A percentile compares a stretch with the other conserved stretches of the same genome.
Evolutionary conservation across 2,113 vertebrate species (phyloP).

Genomic region (Fregata magnificens): DNA sequence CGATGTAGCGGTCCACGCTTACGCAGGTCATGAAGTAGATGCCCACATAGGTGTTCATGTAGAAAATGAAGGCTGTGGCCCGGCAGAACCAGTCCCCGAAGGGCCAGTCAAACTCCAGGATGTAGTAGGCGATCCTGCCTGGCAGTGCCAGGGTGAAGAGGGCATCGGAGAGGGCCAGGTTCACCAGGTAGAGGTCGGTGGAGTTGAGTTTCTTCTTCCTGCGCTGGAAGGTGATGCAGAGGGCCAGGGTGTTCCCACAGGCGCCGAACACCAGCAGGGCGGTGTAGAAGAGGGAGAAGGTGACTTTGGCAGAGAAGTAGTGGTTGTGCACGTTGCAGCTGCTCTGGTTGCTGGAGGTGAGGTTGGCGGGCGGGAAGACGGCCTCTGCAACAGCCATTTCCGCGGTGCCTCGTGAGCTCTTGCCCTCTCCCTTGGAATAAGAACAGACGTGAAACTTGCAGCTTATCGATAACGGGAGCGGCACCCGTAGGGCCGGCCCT

Average conservation of each 20-base stretch:
- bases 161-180: constrained; percentile 81
- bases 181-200: constrained; percentile 79
- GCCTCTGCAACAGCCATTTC: neutral
- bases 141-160: constrained; percentile 83
- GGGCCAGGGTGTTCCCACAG: constrained; percentile 80
- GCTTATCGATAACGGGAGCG: neutral
- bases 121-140: constrained; percentile 79
- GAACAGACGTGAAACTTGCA: neutral
- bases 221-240: constrained; percentile 77
- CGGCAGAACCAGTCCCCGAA: constrained; percentile 82
- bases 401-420: neutral
- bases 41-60: constrained; percentile 82
- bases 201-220: constrained; percentile 83
- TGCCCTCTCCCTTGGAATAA: neutral
- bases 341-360: constrained; percentile 59
- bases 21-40: constrained; percentile 86
- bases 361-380: neutral
- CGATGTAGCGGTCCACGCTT: constrained; percentile 83
- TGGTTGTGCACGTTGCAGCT: constrained; percentile 76
- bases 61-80: constrained; percentile 78
- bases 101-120: constrained; percentile 82
- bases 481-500: neutral
- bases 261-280: constrained; percentile 74
- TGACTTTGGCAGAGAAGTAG: constrained; percentile 61
- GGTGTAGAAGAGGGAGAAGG: constrained; percentile 79